Conservation (phyloP, 1,140 invertebrate genomes). For the Panagrolaimus sp. region DNA sequence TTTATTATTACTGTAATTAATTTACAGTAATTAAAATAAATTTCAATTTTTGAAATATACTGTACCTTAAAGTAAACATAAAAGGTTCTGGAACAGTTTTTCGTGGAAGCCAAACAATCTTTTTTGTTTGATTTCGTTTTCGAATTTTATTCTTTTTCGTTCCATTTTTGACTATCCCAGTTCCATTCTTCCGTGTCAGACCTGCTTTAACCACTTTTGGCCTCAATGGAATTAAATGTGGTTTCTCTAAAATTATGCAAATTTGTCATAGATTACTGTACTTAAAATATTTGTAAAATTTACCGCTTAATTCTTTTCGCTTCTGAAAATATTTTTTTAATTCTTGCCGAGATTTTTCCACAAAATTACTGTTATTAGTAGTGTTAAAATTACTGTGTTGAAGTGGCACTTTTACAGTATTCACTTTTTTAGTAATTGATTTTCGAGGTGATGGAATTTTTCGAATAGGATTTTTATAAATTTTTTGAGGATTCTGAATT, state of each 20-base stretch:
- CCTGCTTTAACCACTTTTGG: background rate
- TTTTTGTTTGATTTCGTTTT: background rate
- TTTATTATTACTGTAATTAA: no score
- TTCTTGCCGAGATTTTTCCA: background rate
- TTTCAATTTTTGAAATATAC: no score
- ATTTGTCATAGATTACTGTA: background rate
- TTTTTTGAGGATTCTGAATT: background rate
- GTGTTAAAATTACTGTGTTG: background rate
- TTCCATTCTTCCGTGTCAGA: background rate
- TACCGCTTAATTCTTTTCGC: background rate
- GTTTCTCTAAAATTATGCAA: background rate
- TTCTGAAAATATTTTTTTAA: background rate
- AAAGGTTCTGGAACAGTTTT: conserved; percentile 3
- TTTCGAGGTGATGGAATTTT: background rate
- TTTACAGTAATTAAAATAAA: no score
- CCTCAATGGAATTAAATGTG: background rate
- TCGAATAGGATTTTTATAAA: background rate
- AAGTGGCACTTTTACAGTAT: background rate
- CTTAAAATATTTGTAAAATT: background rate
- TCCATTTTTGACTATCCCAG: background rate
- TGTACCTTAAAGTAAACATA: background rate
- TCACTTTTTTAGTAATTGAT: background rate
- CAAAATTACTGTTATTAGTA: no score
- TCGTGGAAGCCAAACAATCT: background rate
- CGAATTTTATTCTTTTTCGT: background rate